Evolutionary conservation across 2,797 vertebrate genomes (phyloP).

Genomic region (Hephaestus fuliginosus): DNA sequence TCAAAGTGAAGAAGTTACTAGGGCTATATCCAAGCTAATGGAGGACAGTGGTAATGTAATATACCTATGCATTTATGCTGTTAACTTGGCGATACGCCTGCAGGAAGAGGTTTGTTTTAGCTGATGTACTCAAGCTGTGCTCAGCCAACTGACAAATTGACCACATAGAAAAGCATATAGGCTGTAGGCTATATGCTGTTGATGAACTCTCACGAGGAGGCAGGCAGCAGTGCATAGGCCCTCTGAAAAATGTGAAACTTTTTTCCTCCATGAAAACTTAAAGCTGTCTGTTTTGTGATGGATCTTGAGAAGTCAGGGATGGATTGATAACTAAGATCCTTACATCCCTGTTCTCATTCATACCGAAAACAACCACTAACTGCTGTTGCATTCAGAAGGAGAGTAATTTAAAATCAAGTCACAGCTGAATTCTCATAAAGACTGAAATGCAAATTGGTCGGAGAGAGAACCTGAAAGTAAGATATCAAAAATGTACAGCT

Average conservation of each 20-base stretch:
- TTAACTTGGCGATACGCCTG: slow-evolving; percentile 9
- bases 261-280: slow-evolving; percentile 11
- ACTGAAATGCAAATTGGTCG: slow-evolving; percentile 52
- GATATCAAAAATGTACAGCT: slow-evolving; percentile 32
- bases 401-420: slow-evolving; percentile 53
- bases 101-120: slow-evolving; percentile 53
- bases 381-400: slow-evolving; percentile 22
- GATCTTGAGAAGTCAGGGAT: background rate
- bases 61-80: slow-evolving; percentile 16
- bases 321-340: slow-evolving; percentile 15
- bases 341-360: slow-evolving; percentile 2
- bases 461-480: slow-evolving; percentile 34
- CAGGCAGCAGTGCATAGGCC: slow-evolving; percentile 14
- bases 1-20: too few species aligned
- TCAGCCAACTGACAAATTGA: slow-evolving; percentile 69
- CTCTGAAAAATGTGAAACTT: background rate
- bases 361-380: background rate
- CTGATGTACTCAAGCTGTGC: slow-evolving; percentile 59
- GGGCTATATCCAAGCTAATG: background rate
- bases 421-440: slow-evolving; percentile 47
- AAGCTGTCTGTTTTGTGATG: background rate
- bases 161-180: slow-evolving; percentile 51
- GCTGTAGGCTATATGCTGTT: slow-evolving; percentile 47
- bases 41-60: slow-evolving; percentile 3
- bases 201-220: slow-evolving; percentile 61